Evolutionary conservation across 2,797 vertebrate species (phyloP).

Genomic region (Ctenochaetus hawaiiensis): DNA sequence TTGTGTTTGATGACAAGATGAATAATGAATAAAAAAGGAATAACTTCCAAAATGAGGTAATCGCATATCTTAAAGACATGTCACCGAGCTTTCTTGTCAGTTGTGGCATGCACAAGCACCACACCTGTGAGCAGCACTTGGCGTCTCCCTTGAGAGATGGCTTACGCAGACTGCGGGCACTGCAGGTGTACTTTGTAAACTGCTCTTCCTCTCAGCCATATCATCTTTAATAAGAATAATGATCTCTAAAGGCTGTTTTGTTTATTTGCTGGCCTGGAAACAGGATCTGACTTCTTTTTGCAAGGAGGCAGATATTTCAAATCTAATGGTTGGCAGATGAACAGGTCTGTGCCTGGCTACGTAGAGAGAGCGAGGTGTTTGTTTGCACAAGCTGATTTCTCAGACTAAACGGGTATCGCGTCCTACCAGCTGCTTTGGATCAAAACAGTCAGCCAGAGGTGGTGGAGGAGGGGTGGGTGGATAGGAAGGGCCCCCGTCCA

Average conservation of each 20-base stretch:
- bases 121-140: conserved; percentile 43
- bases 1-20: conserved; percentile 50
- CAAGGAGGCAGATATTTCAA: conserved; percentile 78
- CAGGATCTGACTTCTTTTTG: conserved; percentile 83
- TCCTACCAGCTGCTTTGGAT: conserved; percentile 93
- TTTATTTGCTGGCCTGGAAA: conserved; percentile 93
- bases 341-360: conserved; percentile 64
- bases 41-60: conserved; percentile 45
- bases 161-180: conserved; percentile 16
- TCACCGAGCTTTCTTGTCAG: conserved; percentile 41
- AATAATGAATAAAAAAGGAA: conserved; percentile 71
- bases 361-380: conserved; percentile 89
- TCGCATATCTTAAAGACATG: conserved; percentile 38
- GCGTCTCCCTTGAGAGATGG: conserved; percentile 37
- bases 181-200: conserved; percentile 75
- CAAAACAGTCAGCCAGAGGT: conserved; percentile 76
- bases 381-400: conserved; percentile 94
- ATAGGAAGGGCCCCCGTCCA: conserved; percentile 79
- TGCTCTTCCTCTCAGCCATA: conserved; percentile 26
- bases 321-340: conserved; percentile 94
- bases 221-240: conserved; percentile 83
- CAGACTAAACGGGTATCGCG: conserved; percentile 90
- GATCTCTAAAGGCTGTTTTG: conserved; percentile 80
- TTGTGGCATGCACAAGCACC: conserved; percentile 6
- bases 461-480: background rate